These are phyloP conservation scores for Conus canariensis DNA, from an alignment of 2,888 invertebrate genomes.

Conservation along the genomic window DNA sequence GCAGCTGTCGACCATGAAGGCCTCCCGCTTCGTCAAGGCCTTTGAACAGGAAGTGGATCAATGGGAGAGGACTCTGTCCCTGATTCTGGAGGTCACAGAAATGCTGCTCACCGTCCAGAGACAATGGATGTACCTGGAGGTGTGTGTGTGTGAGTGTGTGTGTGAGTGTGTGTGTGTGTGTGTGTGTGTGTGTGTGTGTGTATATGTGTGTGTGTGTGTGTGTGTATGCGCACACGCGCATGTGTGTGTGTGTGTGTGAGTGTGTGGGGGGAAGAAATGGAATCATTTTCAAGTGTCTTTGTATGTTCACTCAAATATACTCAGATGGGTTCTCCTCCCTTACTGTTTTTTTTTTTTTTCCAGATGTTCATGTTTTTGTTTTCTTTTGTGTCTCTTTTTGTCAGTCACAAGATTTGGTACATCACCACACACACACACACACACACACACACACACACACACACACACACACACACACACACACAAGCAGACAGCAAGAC, in stretches of 20 bases:
- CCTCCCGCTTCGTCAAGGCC: constrained; percentile 89
- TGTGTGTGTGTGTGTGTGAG: constrained; percentile 13
- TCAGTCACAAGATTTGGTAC: not conserved
- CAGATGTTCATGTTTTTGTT: not conserved
- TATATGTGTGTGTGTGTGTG: not conserved
- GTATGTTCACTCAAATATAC: not conserved
- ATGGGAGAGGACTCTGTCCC: constrained; percentile 91
- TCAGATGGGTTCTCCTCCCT: not conserved
- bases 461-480: too few species aligned
- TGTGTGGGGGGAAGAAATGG: constrained; percentile 82
- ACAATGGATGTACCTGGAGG: constrained; percentile 91
- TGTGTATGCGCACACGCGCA: not conserved
- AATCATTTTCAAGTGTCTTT: not conserved
- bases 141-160: constrained; percentile 22
- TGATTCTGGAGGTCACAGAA: constrained; percentile 90
- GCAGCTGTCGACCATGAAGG: constrained; percentile 91
- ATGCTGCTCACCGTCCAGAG: constrained; percentile 89
- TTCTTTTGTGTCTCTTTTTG: not conserved
- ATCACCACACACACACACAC: too few species aligned
- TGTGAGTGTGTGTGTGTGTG: constrained; percentile 58
- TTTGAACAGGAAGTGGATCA: constrained; percentile 90
- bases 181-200: constrained; percentile 59
- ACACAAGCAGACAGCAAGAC: too few species aligned
- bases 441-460: too few species aligned
- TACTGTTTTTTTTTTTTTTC: not conserved